Percentiles rank a stretch among this genome's conserved stretches.
Conservation (phyloP, 2,797 vertebrate genomes). For the Centropyge bicolor region DNA sequence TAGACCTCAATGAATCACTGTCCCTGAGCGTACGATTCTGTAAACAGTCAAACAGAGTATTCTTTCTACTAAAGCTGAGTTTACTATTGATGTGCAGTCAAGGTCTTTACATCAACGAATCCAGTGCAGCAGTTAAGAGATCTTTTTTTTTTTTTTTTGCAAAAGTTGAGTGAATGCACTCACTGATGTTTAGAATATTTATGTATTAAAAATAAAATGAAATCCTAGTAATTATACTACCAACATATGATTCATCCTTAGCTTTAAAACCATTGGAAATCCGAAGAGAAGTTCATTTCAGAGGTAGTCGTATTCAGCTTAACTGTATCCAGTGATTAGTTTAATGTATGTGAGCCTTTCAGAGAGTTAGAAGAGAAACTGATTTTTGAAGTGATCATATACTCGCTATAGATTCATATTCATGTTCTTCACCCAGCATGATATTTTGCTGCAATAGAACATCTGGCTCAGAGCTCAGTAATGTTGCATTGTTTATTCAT, state of each 20-base stretch:
- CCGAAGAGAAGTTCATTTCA: not conserved
- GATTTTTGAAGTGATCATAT: slow-evolving; percentile 2
- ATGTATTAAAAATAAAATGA: not conserved
- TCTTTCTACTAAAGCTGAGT: not conserved
- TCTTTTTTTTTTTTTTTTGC: not conserved
- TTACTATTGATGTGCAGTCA: no score
- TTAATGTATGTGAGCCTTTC: not conserved
- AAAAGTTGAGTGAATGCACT: not conserved
- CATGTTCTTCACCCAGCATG: not conserved
- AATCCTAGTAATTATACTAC: not conserved
- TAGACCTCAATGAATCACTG: not conserved
- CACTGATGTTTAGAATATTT: slow-evolving; percentile 6
- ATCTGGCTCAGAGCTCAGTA: slow-evolving; percentile 14
- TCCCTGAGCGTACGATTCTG: not conserved
- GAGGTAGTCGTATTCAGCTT: not conserved
- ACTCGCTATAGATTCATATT: not conserved
- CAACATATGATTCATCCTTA: not conserved
- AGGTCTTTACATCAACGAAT: not conserved
- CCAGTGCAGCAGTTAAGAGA: not conserved
- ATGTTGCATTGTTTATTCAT: not conserved
- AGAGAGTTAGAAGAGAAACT: no score
- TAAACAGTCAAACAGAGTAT: not conserved
- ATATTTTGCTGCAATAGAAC: not conserved
- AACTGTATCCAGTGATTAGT: not conserved
- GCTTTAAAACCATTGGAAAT: not conserved